Percentiles rank a stretch among this genome's conserved stretches.
phyloP scores from a whole-genome alignment of 2,113 vertebrate genomes.

The Neogale vison region DNA sequence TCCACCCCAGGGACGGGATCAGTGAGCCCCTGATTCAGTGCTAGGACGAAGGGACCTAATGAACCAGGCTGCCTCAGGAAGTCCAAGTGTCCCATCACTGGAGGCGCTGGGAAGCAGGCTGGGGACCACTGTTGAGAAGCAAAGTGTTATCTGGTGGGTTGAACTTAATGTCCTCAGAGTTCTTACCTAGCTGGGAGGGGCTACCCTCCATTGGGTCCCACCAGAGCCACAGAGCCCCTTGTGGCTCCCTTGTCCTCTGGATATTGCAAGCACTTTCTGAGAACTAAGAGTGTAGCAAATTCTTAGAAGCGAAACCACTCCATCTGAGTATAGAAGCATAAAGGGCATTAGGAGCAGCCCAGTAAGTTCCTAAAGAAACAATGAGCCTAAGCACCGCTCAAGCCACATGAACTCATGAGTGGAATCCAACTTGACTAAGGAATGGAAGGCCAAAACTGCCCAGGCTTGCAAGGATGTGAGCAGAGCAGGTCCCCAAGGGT shows the following conservation, averaged over 20 bases:
- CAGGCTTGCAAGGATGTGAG: not conserved
- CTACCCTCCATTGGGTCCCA: not conserved
- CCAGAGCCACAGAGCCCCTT: not conserved
- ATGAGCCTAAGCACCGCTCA: not conserved
- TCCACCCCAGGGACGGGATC: not conserved
- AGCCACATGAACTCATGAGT: not conserved
- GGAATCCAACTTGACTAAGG: not conserved
- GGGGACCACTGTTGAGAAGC: not conserved
- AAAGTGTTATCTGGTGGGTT: not conserved
- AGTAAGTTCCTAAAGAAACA: not conserved
- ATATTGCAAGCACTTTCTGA: not conserved
- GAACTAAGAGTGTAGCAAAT: not conserved
- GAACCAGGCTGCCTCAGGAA: not conserved
- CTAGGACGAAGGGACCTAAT: not conserved
- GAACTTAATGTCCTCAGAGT: not conserved
- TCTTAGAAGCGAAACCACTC: not conserved
- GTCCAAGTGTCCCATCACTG: not conserved
- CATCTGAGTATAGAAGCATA: not conserved
- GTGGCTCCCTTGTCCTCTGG: not conserved
- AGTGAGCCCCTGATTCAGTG: not conserved
- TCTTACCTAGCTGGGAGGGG: not conserved
- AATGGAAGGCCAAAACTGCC: not conserved
- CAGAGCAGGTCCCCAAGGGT: not conserved
- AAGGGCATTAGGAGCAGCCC: not conserved
- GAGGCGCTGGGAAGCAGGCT: not conserved